Evolutionary conservation across 92 coral and sea anemone genomes (phyloP), one percentile per base, ranked within the genome.

Genomic region (Epizoanthus rinbou): DNA sequence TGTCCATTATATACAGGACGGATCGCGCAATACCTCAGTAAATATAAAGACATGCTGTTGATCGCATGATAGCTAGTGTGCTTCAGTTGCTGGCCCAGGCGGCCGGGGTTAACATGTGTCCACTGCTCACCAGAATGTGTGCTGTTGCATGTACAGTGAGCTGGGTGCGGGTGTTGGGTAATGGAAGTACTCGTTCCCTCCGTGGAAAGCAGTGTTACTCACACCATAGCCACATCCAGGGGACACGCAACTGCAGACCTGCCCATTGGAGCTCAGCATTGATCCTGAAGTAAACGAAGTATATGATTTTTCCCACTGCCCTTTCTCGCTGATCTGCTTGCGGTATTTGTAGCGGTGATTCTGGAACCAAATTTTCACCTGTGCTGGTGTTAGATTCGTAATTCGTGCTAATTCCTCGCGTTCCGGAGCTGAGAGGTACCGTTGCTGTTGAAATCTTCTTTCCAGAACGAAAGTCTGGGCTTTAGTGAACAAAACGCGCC

Each of bases 331-430:
- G 85, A 97, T 94, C 85, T 97, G 99, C 85, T 95, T 90, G 43
- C 98, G 93, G 78, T 90, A 95, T 72, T 97, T 97, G 87, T 97
- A 97, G 69, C 99, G 93, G 86, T 97, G 99, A 67, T 97, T 97
- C 86, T 97, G 99, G 80, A 97, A 97, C 99, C 99, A 97, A 35
- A 97, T 97, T 85, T 97, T 97, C 25, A 97, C 99, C 86, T 97
- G 99, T 3, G 99, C 95, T 8, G 99, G 99, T 16, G 99, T 97
- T 35, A 97, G 85, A 59, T 95, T 92, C 39, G 94, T 94, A 72
- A 97, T 97, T 66, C 99, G 78, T 24, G 99, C 99, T 60, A 97
- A 85, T 66, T 97, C 98, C 67, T 97, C 99, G 24, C 99, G 97
- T 71, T 97, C 99, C 16, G 99, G 99, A 15, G 98, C 99, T 9